phyloP scores from a whole-genome alignment of 2,797 vertebrate species.

The Ceryle rudis region DNA sequence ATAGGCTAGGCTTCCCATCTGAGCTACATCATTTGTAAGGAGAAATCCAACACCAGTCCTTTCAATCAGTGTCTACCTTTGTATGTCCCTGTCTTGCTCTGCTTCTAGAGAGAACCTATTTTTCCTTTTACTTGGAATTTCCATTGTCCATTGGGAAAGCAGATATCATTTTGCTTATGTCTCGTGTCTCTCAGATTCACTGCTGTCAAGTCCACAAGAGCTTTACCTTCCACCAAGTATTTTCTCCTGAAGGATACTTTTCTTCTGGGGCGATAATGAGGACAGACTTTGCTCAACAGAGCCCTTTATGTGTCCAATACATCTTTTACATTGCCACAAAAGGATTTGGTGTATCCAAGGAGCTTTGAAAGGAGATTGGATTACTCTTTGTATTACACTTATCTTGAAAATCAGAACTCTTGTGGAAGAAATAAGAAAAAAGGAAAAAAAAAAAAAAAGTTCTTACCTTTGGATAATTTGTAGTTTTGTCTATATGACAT shows the following conservation, averaged over 20 bases:
- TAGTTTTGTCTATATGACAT: background rate
- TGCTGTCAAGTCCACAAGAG: background rate
- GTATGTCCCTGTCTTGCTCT: background rate
- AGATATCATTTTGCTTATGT: background rate
- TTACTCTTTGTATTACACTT: background rate
- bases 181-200: background rate
- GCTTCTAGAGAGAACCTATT: background rate
- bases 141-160: background rate
- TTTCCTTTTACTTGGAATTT: background rate
- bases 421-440: background rate
- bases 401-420: background rate
- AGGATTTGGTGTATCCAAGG: background rate
- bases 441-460: too few species aligned
- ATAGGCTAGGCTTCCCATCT: background rate
- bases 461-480: background rate
- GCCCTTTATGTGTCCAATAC: background rate
- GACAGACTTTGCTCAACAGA: background rate
- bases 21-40: background rate
- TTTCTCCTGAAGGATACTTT: background rate
- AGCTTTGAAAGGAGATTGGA: background rate
- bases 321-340: background rate
- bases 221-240: background rate
- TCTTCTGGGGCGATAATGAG: background rate
- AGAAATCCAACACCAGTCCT: background rate
- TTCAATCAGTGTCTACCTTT: accelerated